phyloP scores from a whole-genome alignment of 2,797 vertebrate genomes.

The Melopsittacus undulatus region DNA sequence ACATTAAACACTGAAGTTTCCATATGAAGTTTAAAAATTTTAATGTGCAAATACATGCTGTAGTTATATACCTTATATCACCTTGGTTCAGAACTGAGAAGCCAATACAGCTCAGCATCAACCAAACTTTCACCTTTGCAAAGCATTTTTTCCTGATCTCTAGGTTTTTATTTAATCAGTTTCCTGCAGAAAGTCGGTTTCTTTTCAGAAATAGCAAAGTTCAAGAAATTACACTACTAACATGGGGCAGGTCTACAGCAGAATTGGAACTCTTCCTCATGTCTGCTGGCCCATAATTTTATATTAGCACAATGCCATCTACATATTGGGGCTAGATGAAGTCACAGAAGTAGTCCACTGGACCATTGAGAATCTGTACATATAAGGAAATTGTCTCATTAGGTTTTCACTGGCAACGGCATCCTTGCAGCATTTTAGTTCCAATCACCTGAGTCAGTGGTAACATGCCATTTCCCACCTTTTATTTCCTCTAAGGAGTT shows the following conservation, averaged over 20 bases:
- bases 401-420: not conserved
- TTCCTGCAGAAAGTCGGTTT: not conserved
- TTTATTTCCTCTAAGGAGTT: not conserved
- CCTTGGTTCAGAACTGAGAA: not conserved
- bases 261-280: not conserved
- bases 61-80: not conserved
- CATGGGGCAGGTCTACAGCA: not conserved
- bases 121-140: not conserved
- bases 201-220: not conserved
- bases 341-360: not conserved
- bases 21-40: not conserved
- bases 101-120: not conserved
- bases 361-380: not conserved
- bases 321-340: not conserved
- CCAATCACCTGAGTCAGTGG: not conserved
- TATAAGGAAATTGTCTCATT: not conserved
- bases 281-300: not conserved
- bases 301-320: not conserved
- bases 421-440: not conserved
- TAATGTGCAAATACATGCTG: not conserved
- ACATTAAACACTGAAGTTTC: not conserved
- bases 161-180: not conserved
- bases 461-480: not conserved
- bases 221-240: not conserved
- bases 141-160: not conserved